Evolutionary conservation across 2,888 invertebrate genomes (phyloP).

Genomic region (Carcina quercana): DNA sequence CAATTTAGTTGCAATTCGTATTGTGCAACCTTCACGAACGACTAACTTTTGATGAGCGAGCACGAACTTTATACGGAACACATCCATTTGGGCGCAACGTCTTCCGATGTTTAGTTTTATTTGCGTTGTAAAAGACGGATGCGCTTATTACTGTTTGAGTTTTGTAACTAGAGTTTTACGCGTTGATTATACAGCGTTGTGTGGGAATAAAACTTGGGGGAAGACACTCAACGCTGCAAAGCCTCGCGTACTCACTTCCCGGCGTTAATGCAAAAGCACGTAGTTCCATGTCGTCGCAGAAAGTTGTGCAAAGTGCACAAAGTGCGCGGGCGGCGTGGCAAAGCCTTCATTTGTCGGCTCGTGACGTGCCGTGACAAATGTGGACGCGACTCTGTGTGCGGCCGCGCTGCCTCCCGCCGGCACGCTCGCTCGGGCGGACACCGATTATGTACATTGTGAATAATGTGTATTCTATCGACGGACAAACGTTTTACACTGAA

Average conservation of each 20-base stretch:
- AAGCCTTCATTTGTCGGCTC: conserved; percentile 74
- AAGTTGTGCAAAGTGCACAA: conserved; percentile 71
- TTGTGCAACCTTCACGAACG: conserved; percentile 20
- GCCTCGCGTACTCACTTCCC: conserved; percentile 50
- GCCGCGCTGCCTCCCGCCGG: conserved; percentile 4
- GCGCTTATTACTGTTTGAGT: conserved; percentile 20
- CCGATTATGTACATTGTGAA: conserved; percentile 58
- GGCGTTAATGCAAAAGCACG: conserved; percentile 70
- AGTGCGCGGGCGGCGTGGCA: conserved; percentile 64
- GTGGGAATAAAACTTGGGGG: conserved; percentile 59
- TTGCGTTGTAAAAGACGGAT: conserved; percentile 14
- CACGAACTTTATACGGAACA: conserved; percentile 9
- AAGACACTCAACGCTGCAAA: conserved; percentile 58
- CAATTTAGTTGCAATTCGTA: conserved; percentile 24
- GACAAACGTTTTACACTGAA: no score
- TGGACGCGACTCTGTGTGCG: conserved; percentile 58
- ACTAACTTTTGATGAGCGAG: conserved; percentile 13
- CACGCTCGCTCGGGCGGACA: conserved; percentile 21
- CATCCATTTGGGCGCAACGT: conserved; percentile 2
- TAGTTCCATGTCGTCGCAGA: conserved; percentile 65
- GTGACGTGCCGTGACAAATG: conserved; percentile 72
- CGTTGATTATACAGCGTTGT: conserved; percentile 62
- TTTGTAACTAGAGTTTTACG: conserved; percentile 39
- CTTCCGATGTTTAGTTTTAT: conserved; percentile 17
- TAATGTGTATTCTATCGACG: no score